Base-by-base conservation (phyloP, 2,888 invertebrate species). In the Drosophila recens region DNA sequence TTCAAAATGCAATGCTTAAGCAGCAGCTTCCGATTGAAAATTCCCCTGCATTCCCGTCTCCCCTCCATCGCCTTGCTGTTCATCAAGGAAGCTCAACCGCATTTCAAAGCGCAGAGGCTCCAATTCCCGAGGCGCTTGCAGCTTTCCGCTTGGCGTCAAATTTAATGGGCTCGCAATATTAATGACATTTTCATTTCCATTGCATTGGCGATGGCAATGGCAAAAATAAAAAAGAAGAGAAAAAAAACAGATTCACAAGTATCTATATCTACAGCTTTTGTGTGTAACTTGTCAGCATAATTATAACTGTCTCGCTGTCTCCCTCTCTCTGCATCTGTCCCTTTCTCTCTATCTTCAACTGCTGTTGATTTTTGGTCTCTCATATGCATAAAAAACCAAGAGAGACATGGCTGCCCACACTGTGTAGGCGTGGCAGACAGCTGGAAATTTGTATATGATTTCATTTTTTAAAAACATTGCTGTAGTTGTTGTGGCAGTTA, bases 101-200 rank as follows among this genome's bases (percentile, higher is more conserved):
- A 77, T 70, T 74, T 74, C 63, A 74, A 77, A 74, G 76, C 75
- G 38, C 71, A 49, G 49, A 64, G 59, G 75, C 68, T 66, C 66
- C 76, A 58, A 78, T 76, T 76, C 76, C 76, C 76, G 58, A 67
- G 76, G 78, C 76, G 76, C 78, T 81, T 74, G 72, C 81, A 75
- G 61, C 67, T 84, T 83, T 83, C 82, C 79, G 80, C 87, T 72
- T 67, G 75, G 74, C 87, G 77, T 84, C 85, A 75, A 75, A 79
- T 82, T 89, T 90, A 87, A 86, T 89, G 86, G 85, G 84, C 80
- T 78, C 67, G 76, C 85, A 72, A 78, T 87, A 89, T 89, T 90
- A 90, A 89, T 87, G 90, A 89, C 87, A 89, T 90, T 84, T 84
- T 80, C 79, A 87, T 85, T 84, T 87, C 76, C 80, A 86, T 87